These are phyloP conservation scores for Drepana falcataria DNA, from an alignment of 2,888 invertebrate genomes.

Conservation along the genomic window DNA sequence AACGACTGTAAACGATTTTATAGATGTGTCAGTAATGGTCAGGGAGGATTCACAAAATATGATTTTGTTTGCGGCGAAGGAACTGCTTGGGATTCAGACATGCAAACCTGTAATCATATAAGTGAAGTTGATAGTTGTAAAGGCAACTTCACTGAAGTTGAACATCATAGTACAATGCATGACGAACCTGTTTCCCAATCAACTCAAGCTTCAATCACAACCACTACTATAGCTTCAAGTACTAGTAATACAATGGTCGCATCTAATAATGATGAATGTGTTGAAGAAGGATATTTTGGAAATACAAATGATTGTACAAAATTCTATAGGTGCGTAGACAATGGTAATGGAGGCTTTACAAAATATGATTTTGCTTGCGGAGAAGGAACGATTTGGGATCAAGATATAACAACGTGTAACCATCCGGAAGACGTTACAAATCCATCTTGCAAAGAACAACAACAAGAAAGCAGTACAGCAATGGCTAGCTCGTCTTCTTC, in stretches of 20 bases:
- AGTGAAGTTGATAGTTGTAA: conserved; percentile 57
- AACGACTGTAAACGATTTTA: conserved; percentile 72
- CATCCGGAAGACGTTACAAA: conserved; percentile 61
- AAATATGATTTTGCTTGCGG: conserved; percentile 82
- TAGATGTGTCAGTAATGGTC: conserved; percentile 66
- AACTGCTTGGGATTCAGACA: conserved; percentile 77
- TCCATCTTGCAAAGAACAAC: conserved; percentile 45
- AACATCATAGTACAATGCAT: conserved; percentile 26
- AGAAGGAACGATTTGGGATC: conserved; percentile 85
- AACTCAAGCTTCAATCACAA: conserved; percentile 21
- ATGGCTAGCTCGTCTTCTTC: conserved; percentile 16
- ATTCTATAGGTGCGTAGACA: conserved; percentile 83
- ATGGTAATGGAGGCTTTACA: conserved; percentile 77
- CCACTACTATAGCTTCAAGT: conserved; percentile 20
- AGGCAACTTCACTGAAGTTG: conserved; percentile 10
- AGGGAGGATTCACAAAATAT: conserved; percentile 68
- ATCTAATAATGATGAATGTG: conserved; percentile 52
- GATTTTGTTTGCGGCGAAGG: conserved; percentile 78
- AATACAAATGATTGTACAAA: conserved; percentile 80
- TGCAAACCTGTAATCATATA: conserved; percentile 76
- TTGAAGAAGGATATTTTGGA: conserved; percentile 80
- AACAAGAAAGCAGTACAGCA: conserved; percentile 20
- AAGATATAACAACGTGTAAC: conserved; percentile 66
- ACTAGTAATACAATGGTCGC: conserved; percentile 21
- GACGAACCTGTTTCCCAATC: conserved; percentile 28